These are phyloP conservation scores for Tenodera sinensis DNA, from an alignment of 2,888 invertebrate genomes.

Conservation along the genomic window DNA sequence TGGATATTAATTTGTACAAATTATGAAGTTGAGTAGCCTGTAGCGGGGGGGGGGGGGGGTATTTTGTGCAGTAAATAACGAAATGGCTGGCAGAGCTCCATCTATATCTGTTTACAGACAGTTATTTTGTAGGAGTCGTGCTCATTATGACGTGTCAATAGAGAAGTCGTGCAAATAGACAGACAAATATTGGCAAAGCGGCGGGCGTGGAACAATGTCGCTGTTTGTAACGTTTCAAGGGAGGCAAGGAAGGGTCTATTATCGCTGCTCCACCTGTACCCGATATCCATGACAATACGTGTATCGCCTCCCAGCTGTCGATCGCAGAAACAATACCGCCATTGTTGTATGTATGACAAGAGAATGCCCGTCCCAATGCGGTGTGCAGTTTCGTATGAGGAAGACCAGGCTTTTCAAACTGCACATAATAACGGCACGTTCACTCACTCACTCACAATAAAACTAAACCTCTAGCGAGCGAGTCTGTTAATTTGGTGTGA, in stretches of 20 bases:
- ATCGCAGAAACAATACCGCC: not conserved
- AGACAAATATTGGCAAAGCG: not conserved
- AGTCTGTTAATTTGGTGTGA: no score
- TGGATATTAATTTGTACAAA: no score
- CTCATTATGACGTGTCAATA: not conserved
- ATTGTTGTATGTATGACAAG: not conserved
- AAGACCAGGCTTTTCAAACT: not conserved
- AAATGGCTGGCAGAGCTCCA: no score
- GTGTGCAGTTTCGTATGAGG: not conserved
- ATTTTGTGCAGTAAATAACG: no score
- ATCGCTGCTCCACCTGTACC: no score
- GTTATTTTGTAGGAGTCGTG: not conserved
- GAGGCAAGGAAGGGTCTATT: not conserved
- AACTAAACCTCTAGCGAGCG: no score
- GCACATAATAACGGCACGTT: no score
- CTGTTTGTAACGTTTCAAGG: not conserved
- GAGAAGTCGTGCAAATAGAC: not conserved
- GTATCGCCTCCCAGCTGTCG: not conserved
- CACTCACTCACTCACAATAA: no score
- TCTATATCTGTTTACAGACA: no score
- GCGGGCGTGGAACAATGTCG: not conserved
- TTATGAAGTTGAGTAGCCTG: no score
- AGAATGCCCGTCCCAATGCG: not conserved
- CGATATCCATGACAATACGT: not conserved
- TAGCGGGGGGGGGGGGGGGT: no score